Percentiles rank a stretch among this genome's conserved stretches.
These are phyloP conservation scores for Xylocopa sonorina DNA, from an alignment of 1,140 invertebrate genomes.

Conservation along the genomic window DNA sequence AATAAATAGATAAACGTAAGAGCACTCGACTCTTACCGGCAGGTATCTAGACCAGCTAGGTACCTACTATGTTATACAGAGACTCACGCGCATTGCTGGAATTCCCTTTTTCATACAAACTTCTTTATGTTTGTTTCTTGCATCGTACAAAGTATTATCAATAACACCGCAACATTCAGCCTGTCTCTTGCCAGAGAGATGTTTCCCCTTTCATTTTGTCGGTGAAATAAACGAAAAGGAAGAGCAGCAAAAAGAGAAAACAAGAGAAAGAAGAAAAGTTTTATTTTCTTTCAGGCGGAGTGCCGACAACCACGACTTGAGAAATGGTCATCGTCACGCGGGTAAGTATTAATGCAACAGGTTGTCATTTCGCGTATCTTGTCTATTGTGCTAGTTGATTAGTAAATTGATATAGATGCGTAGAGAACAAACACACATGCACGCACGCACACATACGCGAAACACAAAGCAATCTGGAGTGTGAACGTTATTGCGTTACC, in stretches of 20 bases:
- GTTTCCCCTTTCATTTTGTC: not conserved
- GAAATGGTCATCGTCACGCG: conserved; percentile 88
- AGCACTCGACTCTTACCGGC: too few relatives aligned
- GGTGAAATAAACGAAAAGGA: not conserved
- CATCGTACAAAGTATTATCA: conserved; percentile 13
- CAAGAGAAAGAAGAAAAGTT: conserved; percentile 13
- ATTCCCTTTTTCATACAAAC: not conserved
- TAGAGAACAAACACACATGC: too few relatives aligned
- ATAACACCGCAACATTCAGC: not conserved
- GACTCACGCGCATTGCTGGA: not conserved
- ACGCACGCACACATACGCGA: too few relatives aligned
- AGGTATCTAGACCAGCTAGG: not conserved
- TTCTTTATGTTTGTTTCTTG: not conserved
- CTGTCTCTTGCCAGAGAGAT: not conserved
- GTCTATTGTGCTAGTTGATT: not conserved
- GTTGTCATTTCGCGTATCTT: not conserved
- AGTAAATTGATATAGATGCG: not conserved
- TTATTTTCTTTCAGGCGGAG: conserved; percentile 73
- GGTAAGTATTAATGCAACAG: conserved; percentile 80
- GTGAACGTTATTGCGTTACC: conserved; percentile 33
- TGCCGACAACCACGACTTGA: conserved; percentile 76
- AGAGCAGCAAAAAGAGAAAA: not conserved
- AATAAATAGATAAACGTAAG: conserved; percentile 48
- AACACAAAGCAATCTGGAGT: not conserved
- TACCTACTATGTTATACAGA: not conserved